Conservation (phyloP, 1,140 invertebrate species). For the Semibalanus balanoides region DNA sequence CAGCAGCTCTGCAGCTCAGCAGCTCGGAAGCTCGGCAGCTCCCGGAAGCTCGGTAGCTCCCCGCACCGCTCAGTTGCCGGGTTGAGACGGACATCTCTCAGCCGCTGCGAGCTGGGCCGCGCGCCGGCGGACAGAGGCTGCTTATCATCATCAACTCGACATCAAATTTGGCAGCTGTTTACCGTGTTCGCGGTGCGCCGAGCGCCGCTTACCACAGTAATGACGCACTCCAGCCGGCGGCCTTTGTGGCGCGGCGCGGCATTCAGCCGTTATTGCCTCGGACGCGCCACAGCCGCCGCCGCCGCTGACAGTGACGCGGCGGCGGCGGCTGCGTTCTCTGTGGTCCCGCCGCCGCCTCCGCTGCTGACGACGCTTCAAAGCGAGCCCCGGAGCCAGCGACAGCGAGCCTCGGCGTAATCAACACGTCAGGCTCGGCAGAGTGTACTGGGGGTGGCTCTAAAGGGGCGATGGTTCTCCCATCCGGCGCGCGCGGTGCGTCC, state of each 20-base stretch:
- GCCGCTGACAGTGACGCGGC: not conserved
- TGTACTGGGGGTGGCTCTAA: not conserved
- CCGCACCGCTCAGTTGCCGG: too few species aligned
- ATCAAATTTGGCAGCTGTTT: not conserved
- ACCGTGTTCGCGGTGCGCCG: not conserved
- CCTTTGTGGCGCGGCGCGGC: not conserved
- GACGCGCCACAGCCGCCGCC: too few species aligned
- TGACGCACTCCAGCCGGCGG: not conserved
- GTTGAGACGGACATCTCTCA: too few species aligned
- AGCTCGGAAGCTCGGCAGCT: too few species aligned
- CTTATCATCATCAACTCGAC: not conserved
- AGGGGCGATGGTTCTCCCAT: not conserved
- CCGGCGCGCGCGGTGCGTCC: not conserved
- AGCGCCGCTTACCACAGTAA: not conserved
- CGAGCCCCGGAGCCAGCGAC: not conserved
- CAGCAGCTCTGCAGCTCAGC: too few species aligned
- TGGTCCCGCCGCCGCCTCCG: too few species aligned
- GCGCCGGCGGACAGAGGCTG: too few species aligned
- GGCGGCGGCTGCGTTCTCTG: too few species aligned
- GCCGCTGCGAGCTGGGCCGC: too few species aligned
- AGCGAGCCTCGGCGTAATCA: not conserved
- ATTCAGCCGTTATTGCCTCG: not conserved
- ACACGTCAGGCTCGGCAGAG: not conserved
- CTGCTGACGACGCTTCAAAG: too few species aligned
- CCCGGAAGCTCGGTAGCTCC: too few species aligned